Base-by-base conservation (phyloP, 1,140 invertebrate genomes). In the Ceratina calcarata region DNA sequence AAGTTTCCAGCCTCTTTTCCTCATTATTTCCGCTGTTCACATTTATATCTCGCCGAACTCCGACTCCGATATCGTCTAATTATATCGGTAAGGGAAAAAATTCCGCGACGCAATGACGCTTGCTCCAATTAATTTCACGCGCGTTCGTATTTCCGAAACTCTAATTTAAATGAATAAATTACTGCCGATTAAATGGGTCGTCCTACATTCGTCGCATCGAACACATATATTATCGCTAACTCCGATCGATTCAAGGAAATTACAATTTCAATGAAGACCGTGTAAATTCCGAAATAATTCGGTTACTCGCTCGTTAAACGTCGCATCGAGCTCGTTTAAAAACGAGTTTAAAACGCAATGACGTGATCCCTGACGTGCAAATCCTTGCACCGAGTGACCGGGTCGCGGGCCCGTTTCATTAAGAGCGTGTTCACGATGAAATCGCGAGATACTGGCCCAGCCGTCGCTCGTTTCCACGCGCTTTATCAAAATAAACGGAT, bases 161-260 rank as follows among this genome's bases (percentile, higher is more conserved):
- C 72, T 83, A 86, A 86, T 86, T 86, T 86, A 86, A 86, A 83
- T 86, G 80, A 86, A 86, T 86, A 86, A 86, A 86, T 86, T 86
- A 86, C 80, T 53, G 62, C 58, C 73, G 80, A 61, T 82, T 76
- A 85, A 86, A 82, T 75, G 62, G 78, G 58, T 82, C 80, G 84
- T 81, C 75, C 84, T 85, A 80, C 85, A 86, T 86, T 86, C 83
- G 83, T 78, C 78, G 37, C 78, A 66, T 81, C 78, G 70, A 78
- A 84, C 77, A 84, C 83, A 84, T 85, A 78, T 66, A 85, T 85
- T 80, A 85, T 80, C 82, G 74, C 61, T 74, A 58, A 61, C 77
- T 60, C 27, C 67, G 83, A 65, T 65, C 73, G 55, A 72, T 60
- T 51, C 70, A 58, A 60, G 77, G 83, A 85, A 85, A 85, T 85